Conservation (phyloP, 2,797 vertebrate genomes). For the Lithobates sylvaticus region DNA sequence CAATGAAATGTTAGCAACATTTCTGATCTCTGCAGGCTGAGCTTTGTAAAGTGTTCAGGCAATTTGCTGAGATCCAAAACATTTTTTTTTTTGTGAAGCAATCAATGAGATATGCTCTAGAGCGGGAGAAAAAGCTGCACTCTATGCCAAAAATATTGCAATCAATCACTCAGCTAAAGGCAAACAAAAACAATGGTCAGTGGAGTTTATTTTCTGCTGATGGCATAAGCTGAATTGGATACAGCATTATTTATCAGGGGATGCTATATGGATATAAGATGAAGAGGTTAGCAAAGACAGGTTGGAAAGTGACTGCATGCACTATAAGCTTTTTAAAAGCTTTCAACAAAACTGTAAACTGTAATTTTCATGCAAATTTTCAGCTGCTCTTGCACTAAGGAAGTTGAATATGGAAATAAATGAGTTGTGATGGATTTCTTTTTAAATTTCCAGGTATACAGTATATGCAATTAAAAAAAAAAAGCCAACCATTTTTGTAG, state of each 20-base stretch:
- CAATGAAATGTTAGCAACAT: slow-evolving; percentile 33
- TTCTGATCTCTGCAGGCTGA: slow-evolving; percentile 18
- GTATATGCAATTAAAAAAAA: background rate
- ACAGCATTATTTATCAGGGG: slow-evolving; percentile 55
- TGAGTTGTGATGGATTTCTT: slow-evolving; percentile 14
- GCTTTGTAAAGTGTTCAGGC: slow-evolving; percentile 45
- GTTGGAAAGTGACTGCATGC: slow-evolving; percentile 34
- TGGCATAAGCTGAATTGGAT: slow-evolving; percentile 51
- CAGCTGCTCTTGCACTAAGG: slow-evolving; percentile 6
- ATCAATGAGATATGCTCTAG: slow-evolving; percentile 53
- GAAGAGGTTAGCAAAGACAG: slow-evolving; percentile 42
- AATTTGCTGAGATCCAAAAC: slow-evolving; percentile 58
- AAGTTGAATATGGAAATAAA: slow-evolving; percentile 24
- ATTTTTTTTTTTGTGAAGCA: slow-evolving; percentile 53
- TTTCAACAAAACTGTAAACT: slow-evolving; percentile 36
- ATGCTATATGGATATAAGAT: slow-evolving; percentile 47
- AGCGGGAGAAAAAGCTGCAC: slow-evolving; percentile 44
- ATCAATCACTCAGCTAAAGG: slow-evolving; percentile 61
- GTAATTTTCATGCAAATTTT: slow-evolving; percentile 41
- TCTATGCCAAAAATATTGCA: slow-evolving; percentile 58
- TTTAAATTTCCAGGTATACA: background rate
- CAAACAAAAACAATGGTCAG: slow-evolving; percentile 56
- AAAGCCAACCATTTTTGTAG: background rate
- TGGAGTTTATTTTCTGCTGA: slow-evolving; percentile 58
- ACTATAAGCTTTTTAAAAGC: slow-evolving; percentile 50